phyloP scores from a whole-genome alignment of 2,113 vertebrate genomes.

The Pteropus alecto region DNA sequence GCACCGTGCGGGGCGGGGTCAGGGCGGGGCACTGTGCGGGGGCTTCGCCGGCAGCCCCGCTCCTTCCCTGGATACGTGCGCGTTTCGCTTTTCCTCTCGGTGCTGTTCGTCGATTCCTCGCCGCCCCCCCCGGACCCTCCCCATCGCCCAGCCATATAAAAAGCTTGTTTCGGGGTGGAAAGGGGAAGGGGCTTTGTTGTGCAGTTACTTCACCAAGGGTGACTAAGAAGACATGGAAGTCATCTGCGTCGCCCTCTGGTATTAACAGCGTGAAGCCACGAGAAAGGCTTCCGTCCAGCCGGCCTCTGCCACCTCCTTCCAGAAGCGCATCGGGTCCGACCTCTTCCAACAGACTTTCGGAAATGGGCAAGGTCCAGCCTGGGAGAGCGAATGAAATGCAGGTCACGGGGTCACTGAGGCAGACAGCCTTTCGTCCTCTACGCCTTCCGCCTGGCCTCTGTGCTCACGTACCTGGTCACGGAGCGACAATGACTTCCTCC shows the following conservation, averaged over 20 bases:
- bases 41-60: background rate
- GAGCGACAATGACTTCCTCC: background rate
- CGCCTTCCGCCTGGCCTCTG: too few relatives aligned
- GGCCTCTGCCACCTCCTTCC: too few relatives aligned
- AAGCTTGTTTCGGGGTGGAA: background rate
- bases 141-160: background rate
- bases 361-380: background rate
- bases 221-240: too few relatives aligned
- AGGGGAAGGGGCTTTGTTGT: background rate
- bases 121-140: background rate
- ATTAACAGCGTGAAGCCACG: too few relatives aligned
- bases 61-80: fast-evolving
- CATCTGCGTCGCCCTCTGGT: too few relatives aligned
- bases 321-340: too few relatives aligned
- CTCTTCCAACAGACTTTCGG: background rate
- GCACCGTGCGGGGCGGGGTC: too few relatives aligned
- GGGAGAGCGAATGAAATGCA: background rate
- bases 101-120: background rate
- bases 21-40: too few relatives aligned
- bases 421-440: too few relatives aligned
- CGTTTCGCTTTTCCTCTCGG: background rate
- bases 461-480: fast-evolving
- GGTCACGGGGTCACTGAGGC: fast-evolving
- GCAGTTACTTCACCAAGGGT: too few relatives aligned
- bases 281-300: too few relatives aligned